Percentiles rank a stretch among this genome's conserved stretches.
These are phyloP conservation scores for Periophthalmodon schlosseri DNA, from an alignment of 2,113 vertebrate species.

Conservation along the genomic window DNA sequence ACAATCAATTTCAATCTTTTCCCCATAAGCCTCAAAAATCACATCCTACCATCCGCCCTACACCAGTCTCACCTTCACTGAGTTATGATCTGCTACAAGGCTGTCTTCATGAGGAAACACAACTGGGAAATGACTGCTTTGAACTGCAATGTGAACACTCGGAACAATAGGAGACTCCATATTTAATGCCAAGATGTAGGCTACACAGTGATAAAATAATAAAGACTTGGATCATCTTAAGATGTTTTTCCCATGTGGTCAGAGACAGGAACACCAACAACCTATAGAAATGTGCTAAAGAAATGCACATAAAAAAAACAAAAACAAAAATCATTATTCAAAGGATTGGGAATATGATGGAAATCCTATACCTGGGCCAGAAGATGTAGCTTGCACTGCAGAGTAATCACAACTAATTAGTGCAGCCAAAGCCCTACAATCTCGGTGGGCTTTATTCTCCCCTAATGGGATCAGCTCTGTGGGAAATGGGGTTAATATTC, in stretches of 20 bases:
- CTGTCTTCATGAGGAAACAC: conserved; percentile 9
- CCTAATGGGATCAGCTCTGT: conserved; percentile 49
- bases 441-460: conserved; percentile 37
- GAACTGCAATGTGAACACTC: conserved; percentile 10
- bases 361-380: conserved; percentile 9
- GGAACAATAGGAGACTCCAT: background rate
- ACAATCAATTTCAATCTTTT: conserved; percentile 53
- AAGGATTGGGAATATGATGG: background rate
- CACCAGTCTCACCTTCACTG: conserved; percentile 10
- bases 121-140: conserved; percentile 5
- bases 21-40: conserved; percentile 23
- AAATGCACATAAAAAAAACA: no score
- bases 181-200: background rate
- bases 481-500: conserved; percentile 41
- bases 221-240: background rate
- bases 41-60: conserved; percentile 20
- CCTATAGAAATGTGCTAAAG: background rate
- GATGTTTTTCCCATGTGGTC: background rate
- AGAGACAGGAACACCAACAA: conserved; percentile 12
- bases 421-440: conserved; percentile 40
- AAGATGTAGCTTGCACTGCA: conserved; percentile 28
- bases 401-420: conserved; percentile 55
- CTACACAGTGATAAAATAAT: background rate
- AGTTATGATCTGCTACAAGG: conserved; percentile 22
- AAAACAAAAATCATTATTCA: no score